A percentile compares a stretch with the other conserved stretches of the same genome.
phyloP scores from a whole-genome alignment of 2,888 invertebrate species.

The Campopleginae sp. region DNA sequence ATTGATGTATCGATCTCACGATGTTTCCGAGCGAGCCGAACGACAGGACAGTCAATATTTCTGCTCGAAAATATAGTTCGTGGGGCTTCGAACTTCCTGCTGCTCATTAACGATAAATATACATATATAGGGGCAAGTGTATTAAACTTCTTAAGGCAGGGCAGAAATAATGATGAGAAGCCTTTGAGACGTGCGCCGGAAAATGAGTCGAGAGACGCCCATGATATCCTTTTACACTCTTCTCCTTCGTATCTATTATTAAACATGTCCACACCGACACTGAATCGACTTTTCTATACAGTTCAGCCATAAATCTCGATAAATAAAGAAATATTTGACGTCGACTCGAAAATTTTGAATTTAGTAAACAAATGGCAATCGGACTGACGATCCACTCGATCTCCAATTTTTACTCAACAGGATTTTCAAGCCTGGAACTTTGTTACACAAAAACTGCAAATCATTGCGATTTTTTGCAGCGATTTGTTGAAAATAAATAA shows the following conservation, averaged over 20 bases:
- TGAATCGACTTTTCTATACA: background rate
- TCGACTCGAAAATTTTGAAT: background rate
- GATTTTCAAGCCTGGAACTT: background rate
- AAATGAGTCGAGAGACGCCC: conserved; percentile 28
- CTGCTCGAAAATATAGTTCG: conserved; percentile 43
- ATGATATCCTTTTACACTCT: conserved; percentile 29
- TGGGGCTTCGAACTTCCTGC: conserved; percentile 61
- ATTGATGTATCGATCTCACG: conserved; percentile 4
- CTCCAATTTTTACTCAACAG: background rate
- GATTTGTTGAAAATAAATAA: too few species aligned
- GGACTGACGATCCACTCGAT: background rate
- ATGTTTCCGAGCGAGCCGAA: background rate
- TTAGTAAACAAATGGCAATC: background rate
- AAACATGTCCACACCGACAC: background rate
- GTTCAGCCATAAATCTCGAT: background rate
- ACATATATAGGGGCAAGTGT: background rate
- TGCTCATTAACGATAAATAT: conserved; percentile 39
- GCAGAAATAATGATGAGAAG: conserved; percentile 45
- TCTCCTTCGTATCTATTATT: conserved; percentile 5
- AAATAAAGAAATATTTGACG: background rate
- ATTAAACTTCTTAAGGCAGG: conserved; percentile 34
- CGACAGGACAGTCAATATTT: conserved; percentile 55
- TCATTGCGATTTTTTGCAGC: too few species aligned
- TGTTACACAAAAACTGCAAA: background rate
- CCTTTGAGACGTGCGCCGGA: conserved; percentile 27